Base-by-base conservation (phyloP, 2,797 vertebrate species). In the Antennarius maculatus region DNA sequence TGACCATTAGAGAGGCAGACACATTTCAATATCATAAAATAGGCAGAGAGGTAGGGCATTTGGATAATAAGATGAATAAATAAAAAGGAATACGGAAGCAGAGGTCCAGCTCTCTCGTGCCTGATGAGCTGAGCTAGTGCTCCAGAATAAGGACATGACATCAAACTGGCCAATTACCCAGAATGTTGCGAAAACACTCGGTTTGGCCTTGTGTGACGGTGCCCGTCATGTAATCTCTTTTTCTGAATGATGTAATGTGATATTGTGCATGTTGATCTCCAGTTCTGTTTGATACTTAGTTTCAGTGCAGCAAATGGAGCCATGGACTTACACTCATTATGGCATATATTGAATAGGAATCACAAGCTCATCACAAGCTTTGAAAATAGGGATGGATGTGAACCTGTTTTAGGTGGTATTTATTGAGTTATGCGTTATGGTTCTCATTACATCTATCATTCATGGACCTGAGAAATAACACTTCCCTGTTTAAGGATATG, bases 181-280 rank as follows among this genome's bases (percentile, higher is more conserved):
- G 59, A 66, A 76, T 34, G 27, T 51, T 5, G 54, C n/a, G n/a
- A n/a, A 63, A 43, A 71, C 61, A 67, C 58, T 7, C 18, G 23
- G 11, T 4, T 15, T 49, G 29, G 9, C 15, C 74, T 57, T 65
- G 66, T 55, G 52, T 48, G 51, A 34, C 71, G 54, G 50, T 69
- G 66, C 42, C 18, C 9, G 11, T 85, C 7, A 66, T 83, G 83
- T 66, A 23, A 31, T 58, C 18, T 74, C 69, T 76, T 54, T 31
- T 18, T 81, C 63, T 74, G 75, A 68, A 82, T 66, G 60, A 76
- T 85, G 61, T 81, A 75, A 82, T 67, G 74, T 51, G 47, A 50
- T 74, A 74, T 76, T 71, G 73, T 41, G 63, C 76, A 60, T 68
- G 62, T 45, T 51, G 61, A 79, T 61, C 71, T 77, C 31, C 62